Conservation (phyloP, 2,888 invertebrate genomes). For the Buathra laborator region DNA sequence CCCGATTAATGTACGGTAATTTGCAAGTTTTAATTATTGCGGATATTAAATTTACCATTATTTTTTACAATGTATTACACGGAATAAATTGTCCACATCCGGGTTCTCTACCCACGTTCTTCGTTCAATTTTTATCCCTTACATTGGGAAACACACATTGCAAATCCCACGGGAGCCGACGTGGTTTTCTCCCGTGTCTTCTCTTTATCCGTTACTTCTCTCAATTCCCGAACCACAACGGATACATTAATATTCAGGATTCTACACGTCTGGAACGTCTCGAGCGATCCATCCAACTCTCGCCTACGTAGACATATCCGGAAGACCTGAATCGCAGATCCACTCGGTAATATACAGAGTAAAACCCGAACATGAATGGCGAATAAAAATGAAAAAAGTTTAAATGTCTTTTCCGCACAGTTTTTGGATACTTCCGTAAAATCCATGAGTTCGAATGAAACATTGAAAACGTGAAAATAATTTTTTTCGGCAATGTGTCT, state of each 20-base stretch:
- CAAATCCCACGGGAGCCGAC: conserved; percentile 1
- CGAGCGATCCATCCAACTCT: conserved; percentile 12
- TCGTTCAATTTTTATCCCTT: too few relatives aligned
- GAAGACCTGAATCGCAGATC: neutral
- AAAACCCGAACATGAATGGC: neutral
- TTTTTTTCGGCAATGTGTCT: too few relatives aligned
- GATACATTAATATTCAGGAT: conserved; percentile 58
- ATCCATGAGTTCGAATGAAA: too few relatives aligned
- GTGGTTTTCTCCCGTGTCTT: conserved; percentile 18
- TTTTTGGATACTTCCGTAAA: too few relatives aligned
- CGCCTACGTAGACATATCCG: neutral
- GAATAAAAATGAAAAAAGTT: neutral
- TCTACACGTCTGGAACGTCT: conserved; percentile 15
- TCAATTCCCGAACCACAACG: conserved; percentile 20
- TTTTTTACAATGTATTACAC: too few relatives aligned
- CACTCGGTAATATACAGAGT: neutral
- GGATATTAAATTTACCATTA: too few relatives aligned
- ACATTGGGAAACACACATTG: neutral
- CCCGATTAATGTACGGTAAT: neutral
- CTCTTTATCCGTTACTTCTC: conserved; percentile 20
- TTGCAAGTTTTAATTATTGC: too few relatives aligned
- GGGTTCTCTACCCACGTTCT: too few relatives aligned
- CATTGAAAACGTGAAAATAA: too few relatives aligned
- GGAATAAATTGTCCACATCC: too few relatives aligned
- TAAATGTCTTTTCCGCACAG: neutral